A percentile compares a stretch with the other conserved stretches of the same genome.
These are phyloP conservation scores for Pseudomyrmex sp. DNA, from an alignment of 1,140 invertebrate species.

Conservation along the genomic window DNA sequence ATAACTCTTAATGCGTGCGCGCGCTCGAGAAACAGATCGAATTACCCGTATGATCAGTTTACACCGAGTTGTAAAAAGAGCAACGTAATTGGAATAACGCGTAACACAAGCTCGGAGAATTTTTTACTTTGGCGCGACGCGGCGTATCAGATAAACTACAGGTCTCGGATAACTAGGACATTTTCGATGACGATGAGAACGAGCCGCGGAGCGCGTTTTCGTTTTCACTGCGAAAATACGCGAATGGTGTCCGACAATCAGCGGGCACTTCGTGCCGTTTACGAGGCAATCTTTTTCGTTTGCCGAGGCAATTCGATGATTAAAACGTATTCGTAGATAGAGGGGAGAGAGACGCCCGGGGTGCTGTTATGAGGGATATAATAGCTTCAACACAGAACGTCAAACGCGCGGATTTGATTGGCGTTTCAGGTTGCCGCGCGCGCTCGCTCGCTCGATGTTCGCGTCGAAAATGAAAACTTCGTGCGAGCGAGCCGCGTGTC, in stretches of 20 bases:
- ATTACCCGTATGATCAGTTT: neutral
- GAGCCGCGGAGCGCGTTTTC: slow-evolving; percentile 43
- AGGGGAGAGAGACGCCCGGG: slow-evolving; percentile 19
- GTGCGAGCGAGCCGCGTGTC: slow-evolving; percentile 2
- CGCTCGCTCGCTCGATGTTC: slow-evolving; percentile 10
- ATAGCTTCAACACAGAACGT: slow-evolving; percentile 30
- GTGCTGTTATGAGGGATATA: slow-evolving; percentile 52
- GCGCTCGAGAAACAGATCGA: neutral
- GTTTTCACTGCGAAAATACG: slow-evolving; percentile 56
- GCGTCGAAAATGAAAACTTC: slow-evolving; percentile 54
- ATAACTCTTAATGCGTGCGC: neutral
- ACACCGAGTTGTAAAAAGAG: neutral
- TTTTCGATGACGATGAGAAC: slow-evolving; percentile 63
- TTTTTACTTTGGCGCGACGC: slow-evolving; percentile 59
- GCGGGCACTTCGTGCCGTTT: slow-evolving; percentile 60
- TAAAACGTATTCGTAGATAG: slow-evolving; percentile 57
- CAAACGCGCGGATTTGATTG: slow-evolving; percentile 56
- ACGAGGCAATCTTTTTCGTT: slow-evolving; percentile 64
- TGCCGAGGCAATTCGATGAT: slow-evolving; percentile 65
- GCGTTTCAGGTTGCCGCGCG: slow-evolving; percentile 45
- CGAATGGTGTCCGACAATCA: slow-evolving; percentile 67
- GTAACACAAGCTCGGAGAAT: slow-evolving; percentile 48
- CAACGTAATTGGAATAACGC: too few relatives aligned
- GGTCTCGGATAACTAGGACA: slow-evolving; percentile 51
- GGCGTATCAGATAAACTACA: slow-evolving; percentile 64